phyloP scores from a whole-genome alignment of 2,888 invertebrate genomes.

The Lysandra bellargus region DNA sequence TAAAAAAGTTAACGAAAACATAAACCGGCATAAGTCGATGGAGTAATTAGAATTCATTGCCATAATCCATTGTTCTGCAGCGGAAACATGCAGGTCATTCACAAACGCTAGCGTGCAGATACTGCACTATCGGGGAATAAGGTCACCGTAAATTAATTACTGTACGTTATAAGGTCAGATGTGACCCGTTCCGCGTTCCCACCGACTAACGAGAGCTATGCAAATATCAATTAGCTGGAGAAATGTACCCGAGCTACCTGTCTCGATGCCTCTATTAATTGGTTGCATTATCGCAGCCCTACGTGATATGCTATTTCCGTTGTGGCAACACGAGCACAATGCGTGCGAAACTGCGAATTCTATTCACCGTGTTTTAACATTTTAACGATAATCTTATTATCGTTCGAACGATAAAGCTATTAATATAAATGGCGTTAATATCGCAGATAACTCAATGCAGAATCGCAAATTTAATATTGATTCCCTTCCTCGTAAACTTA shows the following conservation, averaged over 20 bases:
- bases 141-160: conserved; percentile 44
- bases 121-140: conserved; percentile 31
- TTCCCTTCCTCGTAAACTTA: background rate
- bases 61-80: conserved; percentile 24
- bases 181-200: conserved; percentile 49
- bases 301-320: conserved; percentile 53
- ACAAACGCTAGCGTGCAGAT: conserved; percentile 24
- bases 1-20: background rate
- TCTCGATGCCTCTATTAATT: conserved; percentile 53
- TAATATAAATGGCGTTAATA: background rate
- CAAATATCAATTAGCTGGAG: conserved; percentile 65
- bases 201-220: conserved; percentile 48
- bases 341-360: conserved; percentile 22
- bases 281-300: conserved; percentile 50
- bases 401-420: conserved; percentile 15
- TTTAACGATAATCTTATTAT: conserved; percentile 17
- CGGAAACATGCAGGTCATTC: conserved; percentile 17
- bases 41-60: conserved; percentile 10
- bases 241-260: conserved; percentile 53
- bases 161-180: conserved; percentile 49
- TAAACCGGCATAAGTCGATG: background rate
- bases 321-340: conserved; percentile 35
- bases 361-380: conserved; percentile 27
- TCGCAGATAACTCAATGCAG: background rate
- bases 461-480: background rate